Conservation (phyloP, 2,797 vertebrate genomes). For the Megalops cyprinoides region DNA sequence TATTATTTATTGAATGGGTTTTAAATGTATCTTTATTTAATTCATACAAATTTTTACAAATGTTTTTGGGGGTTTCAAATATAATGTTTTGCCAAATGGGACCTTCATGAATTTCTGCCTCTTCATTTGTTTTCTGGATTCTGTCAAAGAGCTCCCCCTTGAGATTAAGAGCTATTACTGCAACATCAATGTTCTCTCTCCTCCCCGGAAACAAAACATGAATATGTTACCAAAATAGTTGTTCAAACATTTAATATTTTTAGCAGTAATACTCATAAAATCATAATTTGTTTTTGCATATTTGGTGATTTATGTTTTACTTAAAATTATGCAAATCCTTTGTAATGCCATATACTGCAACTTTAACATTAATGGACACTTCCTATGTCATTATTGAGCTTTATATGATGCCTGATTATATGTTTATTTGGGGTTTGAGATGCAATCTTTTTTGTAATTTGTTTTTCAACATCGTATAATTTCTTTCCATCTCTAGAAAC, state of each 20-base stretch:
- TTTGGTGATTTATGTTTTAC: constrained; percentile 48
- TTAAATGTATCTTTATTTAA: constrained; percentile 83
- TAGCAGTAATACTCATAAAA: constrained; percentile 50
- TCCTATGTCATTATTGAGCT: constrained; percentile 94
- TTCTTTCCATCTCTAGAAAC: background rate
- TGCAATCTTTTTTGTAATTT: too few species aligned
- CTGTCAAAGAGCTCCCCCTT: constrained; percentile 52
- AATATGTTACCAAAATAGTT: constrained; percentile 20
- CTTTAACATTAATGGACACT: constrained; percentile 90
- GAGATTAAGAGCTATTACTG: constrained; percentile 58
- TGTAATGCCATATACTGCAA: constrained; percentile 90
- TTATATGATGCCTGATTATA: constrained; percentile 94
- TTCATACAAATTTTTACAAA: constrained; percentile 41
- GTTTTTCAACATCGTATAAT: background rate
- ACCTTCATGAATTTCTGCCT: background rate
- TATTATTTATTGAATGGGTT: constrained; percentile 85
- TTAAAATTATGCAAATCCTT: constrained; percentile 70
- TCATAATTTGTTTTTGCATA: constrained; percentile 57
- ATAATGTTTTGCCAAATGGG: background rate
- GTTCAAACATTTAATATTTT: constrained; percentile 63
- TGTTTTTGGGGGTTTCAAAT: background rate
- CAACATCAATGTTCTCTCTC: constrained; percentile 38
- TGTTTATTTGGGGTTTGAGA: constrained; percentile 53
- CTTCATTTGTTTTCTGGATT: constrained; percentile 17
- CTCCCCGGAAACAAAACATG: constrained; percentile 48